phyloP scores from a whole-genome alignment of 2,113 vertebrate species.

The Paralichthys olivaceus region DNA sequence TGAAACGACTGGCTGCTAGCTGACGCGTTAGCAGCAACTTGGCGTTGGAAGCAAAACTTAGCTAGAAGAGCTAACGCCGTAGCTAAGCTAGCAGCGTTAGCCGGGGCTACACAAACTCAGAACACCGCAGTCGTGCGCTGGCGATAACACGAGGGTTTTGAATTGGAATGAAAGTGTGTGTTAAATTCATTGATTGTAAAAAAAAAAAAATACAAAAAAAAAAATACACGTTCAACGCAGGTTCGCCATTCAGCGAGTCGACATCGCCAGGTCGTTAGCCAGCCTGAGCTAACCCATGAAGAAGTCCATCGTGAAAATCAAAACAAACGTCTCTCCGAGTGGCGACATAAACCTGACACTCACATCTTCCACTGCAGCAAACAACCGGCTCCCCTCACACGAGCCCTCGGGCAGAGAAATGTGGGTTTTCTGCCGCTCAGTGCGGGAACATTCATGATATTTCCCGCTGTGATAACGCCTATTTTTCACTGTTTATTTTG shows the following conservation, averaged over 20 bases:
- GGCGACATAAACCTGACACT: constrained; percentile 30
- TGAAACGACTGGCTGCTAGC: not conserved
- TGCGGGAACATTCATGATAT: not conserved
- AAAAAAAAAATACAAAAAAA: no score
- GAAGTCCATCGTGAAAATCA: constrained; percentile 65
- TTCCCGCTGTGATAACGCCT: constrained; percentile 60
- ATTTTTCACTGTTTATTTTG: constrained; percentile 60
- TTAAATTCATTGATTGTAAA: not conserved
- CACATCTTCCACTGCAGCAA: constrained; percentile 11
- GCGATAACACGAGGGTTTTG: not conserved
- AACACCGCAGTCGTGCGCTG: not conserved
- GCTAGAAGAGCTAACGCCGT: constrained; percentile 53
- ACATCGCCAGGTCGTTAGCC: constrained; percentile 38
- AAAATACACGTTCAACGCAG: not conserved
- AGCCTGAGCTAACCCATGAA: constrained; percentile 62
- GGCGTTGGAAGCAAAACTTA: constrained; percentile 67
- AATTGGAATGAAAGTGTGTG: not conserved
- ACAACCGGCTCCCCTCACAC: not conserved
- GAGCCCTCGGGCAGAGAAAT: not conserved
- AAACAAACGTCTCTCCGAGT: constrained; percentile 68
- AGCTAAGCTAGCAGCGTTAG: constrained; percentile 50
- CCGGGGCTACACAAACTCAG: constrained; percentile 6
- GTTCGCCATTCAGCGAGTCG: not conserved
- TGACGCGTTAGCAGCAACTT: constrained; percentile 46
- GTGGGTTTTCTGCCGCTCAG: no score